These are phyloP conservation scores for Ramphastos sulfuratus DNA, from an alignment of 2,113 vertebrate genomes.

Conservation along the genomic window DNA sequence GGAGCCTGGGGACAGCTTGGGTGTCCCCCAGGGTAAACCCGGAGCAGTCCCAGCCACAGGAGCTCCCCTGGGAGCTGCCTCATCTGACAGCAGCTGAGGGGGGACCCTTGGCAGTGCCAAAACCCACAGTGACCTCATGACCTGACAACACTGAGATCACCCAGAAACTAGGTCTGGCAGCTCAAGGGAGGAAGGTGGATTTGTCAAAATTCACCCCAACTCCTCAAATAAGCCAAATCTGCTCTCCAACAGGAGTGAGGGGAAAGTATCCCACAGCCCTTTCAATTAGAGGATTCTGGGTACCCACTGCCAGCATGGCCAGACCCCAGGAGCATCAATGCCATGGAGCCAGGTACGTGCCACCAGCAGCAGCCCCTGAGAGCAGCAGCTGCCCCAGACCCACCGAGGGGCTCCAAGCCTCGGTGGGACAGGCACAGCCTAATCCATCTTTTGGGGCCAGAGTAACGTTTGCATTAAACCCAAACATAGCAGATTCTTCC, in stretches of 20 bases:
- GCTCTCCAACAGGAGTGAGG: not conserved
- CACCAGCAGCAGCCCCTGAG: not conserved
- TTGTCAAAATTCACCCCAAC: not conserved
- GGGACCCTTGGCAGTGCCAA: not conserved
- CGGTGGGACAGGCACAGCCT: not conserved
- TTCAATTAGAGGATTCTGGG: rapidly evolving
- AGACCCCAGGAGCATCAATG: not conserved
- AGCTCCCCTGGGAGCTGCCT: not conserved
- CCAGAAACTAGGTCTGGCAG: not conserved
- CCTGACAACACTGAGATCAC: not conserved
- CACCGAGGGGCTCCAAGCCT: not conserved
- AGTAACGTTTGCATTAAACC: not conserved
- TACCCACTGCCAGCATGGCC: rapidly evolving
- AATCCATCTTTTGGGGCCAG: not conserved
- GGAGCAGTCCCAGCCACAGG: rapidly evolving
- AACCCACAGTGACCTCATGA: rapidly evolving
- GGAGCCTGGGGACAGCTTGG: not conserved
- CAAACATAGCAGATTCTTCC: rapidly evolving
- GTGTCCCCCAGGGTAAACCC: rapidly evolving
- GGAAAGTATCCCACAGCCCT: not conserved
- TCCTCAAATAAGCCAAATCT: not conserved
- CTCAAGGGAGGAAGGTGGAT: not conserved
- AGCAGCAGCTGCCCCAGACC: not conserved
- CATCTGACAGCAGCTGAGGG: rapidly evolving
- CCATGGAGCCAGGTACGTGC: no score